Percentiles rank a stretch among this genome's conserved stretches.
Conservation (phyloP, 2,797 vertebrate species). For the Danio tinwini region DNA sequence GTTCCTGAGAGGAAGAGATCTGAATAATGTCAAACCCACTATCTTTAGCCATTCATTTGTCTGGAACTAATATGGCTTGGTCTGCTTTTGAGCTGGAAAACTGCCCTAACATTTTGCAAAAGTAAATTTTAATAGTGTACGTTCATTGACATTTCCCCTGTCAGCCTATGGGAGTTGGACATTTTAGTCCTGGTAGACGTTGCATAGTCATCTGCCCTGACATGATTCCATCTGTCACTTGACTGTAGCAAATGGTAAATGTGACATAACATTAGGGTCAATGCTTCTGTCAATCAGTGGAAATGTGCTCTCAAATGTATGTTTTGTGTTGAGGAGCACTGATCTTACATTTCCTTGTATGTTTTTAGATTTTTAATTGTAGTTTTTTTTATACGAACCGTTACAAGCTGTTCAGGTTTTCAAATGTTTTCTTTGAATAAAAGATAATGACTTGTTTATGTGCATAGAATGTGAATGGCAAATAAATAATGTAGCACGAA, state of each 20-base stretch:
- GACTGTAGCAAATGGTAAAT: slow-evolving; percentile 42
- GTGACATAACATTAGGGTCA: slow-evolving; percentile 49
- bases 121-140: slow-evolving; percentile 36
- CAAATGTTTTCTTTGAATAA: too few species aligned
- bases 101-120: slow-evolving; percentile 36
- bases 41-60: slow-evolving; percentile 25
- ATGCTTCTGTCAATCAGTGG: slow-evolving; percentile 18
- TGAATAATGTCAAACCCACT: slow-evolving; percentile 44
- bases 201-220: slow-evolving; percentile 37
- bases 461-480: too few species aligned
- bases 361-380: background rate
- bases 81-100: slow-evolving; percentile 8
- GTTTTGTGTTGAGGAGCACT: too few species aligned
- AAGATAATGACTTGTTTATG: too few species aligned
- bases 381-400: too few species aligned
- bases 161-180: slow-evolving; percentile 41
- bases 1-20: slow-evolving; percentile 40
- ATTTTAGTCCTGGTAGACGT: slow-evolving; percentile 40
- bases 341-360: too few species aligned
- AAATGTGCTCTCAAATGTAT: background rate
- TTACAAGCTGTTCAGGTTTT: too few species aligned
- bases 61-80: slow-evolving; percentile 50
- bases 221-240: slow-evolving; percentile 43
- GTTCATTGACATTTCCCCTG: slow-evolving; percentile 53
- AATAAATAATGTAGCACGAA: too few species aligned